Percentiles rank a stretch among this genome's conserved stretches.
Conservation (phyloP, 2,888 invertebrate species). For the Himalopsyche tibetana region DNA sequence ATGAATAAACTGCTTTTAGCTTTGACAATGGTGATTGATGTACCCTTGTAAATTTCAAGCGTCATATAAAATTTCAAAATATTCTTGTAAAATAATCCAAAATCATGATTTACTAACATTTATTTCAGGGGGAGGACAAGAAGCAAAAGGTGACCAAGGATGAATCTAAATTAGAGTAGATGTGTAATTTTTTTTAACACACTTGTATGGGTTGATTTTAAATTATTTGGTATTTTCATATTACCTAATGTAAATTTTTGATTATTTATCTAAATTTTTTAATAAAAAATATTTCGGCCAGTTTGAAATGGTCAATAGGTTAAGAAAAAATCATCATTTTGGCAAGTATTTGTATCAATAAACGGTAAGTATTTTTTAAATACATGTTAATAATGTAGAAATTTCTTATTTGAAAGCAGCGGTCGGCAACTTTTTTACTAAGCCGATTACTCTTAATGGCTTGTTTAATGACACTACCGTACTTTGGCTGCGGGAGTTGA, state of each 20-base stretch:
- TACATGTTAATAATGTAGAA: neutral
- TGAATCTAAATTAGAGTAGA: slow-evolving; percentile 59
- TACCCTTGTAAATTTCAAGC: neutral
- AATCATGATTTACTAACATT: slow-evolving; percentile 57
- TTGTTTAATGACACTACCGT: too few species aligned
- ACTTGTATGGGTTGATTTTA: neutral
- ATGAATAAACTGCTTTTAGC: neutral
- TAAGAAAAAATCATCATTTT: too few species aligned
- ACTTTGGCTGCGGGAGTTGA: too few species aligned
- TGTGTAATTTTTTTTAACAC: neutral
- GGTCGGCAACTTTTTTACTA: too few species aligned
- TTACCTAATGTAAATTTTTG: neutral
- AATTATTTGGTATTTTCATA: neutral
- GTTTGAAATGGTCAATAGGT: too few species aligned
- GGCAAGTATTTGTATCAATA: too few species aligned
- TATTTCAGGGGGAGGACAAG: slow-evolving; percentile 63
- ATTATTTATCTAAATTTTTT: too few species aligned
- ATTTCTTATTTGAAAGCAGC: neutral
- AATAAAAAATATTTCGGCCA: too few species aligned
- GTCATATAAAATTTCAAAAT: neutral
- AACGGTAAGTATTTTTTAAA: neutral
- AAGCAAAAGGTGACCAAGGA: slow-evolving; percentile 58
- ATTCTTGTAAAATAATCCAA: slow-evolving; percentile 26
- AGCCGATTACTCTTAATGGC: too few species aligned
- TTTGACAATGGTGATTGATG: neutral